phyloP scores from a whole-genome alignment of 2,113 vertebrate species.

The Cynocephalus volans region DNA sequence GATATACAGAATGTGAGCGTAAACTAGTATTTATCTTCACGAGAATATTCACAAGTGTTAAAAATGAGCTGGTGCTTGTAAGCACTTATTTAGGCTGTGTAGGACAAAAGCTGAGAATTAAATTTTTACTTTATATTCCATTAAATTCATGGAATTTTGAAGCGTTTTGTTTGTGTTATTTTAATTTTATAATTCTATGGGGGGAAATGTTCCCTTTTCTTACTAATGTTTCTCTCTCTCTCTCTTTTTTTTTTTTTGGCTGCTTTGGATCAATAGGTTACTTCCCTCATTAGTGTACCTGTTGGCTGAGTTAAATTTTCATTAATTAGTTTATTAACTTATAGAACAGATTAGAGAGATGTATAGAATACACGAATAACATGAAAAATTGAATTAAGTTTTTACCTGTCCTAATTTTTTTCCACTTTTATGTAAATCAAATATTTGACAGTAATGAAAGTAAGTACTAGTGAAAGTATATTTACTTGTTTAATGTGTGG shows the following conservation, averaged over 20 bases:
- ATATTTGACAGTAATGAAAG: slow-evolving; percentile 26
- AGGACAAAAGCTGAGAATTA: not conserved
- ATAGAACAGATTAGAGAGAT: not conserved
- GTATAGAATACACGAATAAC: not conserved
- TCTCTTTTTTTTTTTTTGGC: not conserved
- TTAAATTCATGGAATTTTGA: slow-evolving; percentile 46
- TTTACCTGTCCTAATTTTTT: not conserved
- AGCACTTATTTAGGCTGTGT: not conserved
- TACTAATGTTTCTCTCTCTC: not conserved
- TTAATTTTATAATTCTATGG: not conserved
- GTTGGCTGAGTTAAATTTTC: slow-evolving; percentile 5
- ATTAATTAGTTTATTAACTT: slow-evolving; percentile 1
- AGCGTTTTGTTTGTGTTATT: not conserved
- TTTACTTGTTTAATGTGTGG: slow-evolving; percentile 22
- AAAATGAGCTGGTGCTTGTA: not conserved
- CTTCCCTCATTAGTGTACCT: not conserved
- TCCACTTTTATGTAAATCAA: slow-evolving; percentile 19
- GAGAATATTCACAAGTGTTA: slow-evolving; percentile 2
- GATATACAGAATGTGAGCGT: not conserved
- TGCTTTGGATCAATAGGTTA: not conserved
- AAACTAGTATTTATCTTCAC: slow-evolving; percentile 22
- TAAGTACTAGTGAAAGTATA: slow-evolving; percentile 39
- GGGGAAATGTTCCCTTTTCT: not conserved
- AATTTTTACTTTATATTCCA: slow-evolving; percentile 21
- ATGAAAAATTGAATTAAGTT: slow-evolving; percentile 45